Evolutionary conservation across 2,888 invertebrate genomes (phyloP).

Genomic region (Sarcophaga rosellei): DNA sequence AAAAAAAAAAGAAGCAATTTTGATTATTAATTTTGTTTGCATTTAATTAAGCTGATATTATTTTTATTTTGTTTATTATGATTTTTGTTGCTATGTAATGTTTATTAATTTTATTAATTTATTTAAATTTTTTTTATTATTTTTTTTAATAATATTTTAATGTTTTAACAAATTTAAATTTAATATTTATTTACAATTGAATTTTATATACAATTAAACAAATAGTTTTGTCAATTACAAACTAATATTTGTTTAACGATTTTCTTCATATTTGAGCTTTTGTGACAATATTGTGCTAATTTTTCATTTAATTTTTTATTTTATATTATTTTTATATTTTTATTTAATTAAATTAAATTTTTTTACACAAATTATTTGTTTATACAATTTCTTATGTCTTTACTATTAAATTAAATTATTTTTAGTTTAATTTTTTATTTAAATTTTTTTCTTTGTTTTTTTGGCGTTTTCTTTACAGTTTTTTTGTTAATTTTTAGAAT

Average conservation of each 20-base stretch:
- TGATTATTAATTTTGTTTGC: too few relatives aligned
- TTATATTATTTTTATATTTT: constrained; percentile 40
- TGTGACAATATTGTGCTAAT: constrained; percentile 67
- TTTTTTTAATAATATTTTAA: background rate
- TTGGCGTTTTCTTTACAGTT: constrained; percentile 75
- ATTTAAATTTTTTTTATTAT: background rate
- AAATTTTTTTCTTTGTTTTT: constrained; percentile 61
- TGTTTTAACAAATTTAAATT: background rate
- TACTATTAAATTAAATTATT: background rate
- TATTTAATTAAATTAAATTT: constrained; percentile 15
- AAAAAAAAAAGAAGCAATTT: too few relatives aligned
- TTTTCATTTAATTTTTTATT: constrained; percentile 51
- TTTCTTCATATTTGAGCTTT: constrained; percentile 66
- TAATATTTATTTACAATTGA: background rate
- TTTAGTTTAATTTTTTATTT: background rate
- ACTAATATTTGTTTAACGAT: background rate
- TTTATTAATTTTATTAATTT: background rate
- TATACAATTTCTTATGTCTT: background rate
- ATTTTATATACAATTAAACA: background rate
- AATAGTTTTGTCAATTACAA: background rate
- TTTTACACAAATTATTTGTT: constrained; percentile 1
- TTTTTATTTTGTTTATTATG: too few relatives aligned
- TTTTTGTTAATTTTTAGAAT: constrained; percentile 14
- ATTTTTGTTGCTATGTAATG: too few relatives aligned
- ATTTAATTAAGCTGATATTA: too few relatives aligned